These are phyloP conservation scores for Neoniphon sammara DNA, from an alignment of 2,797 vertebrate genomes.

Conservation along the genomic window DNA sequence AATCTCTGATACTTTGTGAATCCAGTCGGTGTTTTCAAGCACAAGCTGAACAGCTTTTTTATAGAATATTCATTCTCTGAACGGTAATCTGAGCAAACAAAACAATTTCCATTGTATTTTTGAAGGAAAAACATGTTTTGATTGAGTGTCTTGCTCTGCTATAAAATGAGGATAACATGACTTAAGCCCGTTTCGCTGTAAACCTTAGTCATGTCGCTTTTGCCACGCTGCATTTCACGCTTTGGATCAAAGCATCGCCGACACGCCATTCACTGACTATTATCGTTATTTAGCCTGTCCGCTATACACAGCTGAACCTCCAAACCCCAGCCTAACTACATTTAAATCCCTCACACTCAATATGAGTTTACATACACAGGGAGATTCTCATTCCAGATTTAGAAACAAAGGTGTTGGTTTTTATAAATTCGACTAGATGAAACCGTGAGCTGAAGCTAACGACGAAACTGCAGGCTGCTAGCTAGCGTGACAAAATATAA, in stretches of 20 bases:
- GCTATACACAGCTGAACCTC: neutral
- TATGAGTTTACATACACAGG: constrained; percentile 26
- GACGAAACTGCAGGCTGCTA: neutral
- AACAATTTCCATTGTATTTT: too few relatives aligned
- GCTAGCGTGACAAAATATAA: neutral
- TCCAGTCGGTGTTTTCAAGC: too few relatives aligned
- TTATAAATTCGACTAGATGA: neutral
- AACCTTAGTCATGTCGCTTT: too few relatives aligned
- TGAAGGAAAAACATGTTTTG: too few relatives aligned
- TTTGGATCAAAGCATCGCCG: neutral
- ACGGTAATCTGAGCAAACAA: too few relatives aligned
- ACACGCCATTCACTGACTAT: neutral
- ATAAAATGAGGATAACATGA: too few relatives aligned
- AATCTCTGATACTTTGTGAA: too few relatives aligned
- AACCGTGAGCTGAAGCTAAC: neutral
- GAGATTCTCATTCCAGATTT: constrained; percentile 3
- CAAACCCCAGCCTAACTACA: neutral
- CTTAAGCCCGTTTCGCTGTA: too few relatives aligned
- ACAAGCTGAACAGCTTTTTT: too few relatives aligned
- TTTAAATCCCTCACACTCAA: constrained; percentile 13
- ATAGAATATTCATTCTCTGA: too few relatives aligned
- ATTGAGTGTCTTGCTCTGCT: too few relatives aligned
- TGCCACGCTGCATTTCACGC: neutral
- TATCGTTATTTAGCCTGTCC: neutral
- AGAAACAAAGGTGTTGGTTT: neutral